Percentiles rank a stretch among this genome's conserved stretches.
phyloP scores from a whole-genome alignment of 1,140 invertebrate species.

The Nymphalis io region DNA sequence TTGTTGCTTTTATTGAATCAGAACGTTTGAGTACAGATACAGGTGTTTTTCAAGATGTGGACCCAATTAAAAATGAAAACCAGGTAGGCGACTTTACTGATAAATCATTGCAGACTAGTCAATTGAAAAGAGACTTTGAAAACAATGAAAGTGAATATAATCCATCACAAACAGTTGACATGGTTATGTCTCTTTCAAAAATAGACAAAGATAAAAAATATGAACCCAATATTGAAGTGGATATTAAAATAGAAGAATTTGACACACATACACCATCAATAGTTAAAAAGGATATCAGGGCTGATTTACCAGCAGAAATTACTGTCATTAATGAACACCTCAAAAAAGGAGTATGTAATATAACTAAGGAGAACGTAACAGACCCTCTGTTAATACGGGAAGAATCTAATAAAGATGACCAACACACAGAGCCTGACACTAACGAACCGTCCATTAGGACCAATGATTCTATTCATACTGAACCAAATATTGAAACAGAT shows the following conservation, averaged over 20 bases:
- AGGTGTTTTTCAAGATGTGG: conserved; percentile 23
- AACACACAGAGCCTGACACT: conserved; percentile 50
- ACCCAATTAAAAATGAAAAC: not conserved
- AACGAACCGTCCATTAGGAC: conserved; percentile 35
- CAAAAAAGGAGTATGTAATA: conserved; percentile 19
- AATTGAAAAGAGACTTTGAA: not conserved
- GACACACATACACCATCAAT: conserved; percentile 44
- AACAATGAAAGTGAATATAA: not conserved
- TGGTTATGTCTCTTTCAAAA: conserved; percentile 61
- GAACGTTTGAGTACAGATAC: conserved; percentile 54
- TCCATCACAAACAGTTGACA: conserved; percentile 55
- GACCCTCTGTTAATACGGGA: conserved; percentile 11
- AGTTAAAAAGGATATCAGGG: conserved; percentile 64
- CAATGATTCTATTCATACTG: conserved; percentile 44
- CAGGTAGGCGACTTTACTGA: conserved; percentile 21
- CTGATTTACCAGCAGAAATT: conserved; percentile 55
- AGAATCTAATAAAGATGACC: conserved; percentile 53
- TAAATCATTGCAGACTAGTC: conserved; percentile 26
- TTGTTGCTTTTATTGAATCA: conserved; percentile 54
- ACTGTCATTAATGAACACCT: conserved; percentile 52
- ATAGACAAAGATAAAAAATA: conserved; percentile 41
- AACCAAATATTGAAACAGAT: conserved; percentile 52
- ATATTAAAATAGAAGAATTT: conserved; percentile 58
- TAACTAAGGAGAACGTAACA: conserved; percentile 33
- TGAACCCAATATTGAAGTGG: conserved; percentile 57